Conservation (phyloP, 2,888 invertebrate genomes). For the Rotaria macrura region DNA sequence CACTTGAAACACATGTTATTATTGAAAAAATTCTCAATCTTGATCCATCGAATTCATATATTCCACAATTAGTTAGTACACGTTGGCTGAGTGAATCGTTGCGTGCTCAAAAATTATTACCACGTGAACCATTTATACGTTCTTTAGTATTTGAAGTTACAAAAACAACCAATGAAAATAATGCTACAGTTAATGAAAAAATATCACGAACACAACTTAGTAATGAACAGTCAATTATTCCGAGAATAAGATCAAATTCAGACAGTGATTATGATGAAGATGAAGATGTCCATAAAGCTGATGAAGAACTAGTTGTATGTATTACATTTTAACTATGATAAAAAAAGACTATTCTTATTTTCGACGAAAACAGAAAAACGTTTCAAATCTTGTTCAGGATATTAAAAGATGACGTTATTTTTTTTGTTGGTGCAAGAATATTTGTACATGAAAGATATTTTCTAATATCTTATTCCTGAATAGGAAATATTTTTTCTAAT, state of each 20-base stretch:
- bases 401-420: too few species aligned
- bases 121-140: not conserved
- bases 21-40: not conserved
- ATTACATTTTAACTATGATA: too few species aligned
- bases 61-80: not conserved
- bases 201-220: not conserved
- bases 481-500: too few species aligned
- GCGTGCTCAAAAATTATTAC: not conserved
- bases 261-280: not conserved
- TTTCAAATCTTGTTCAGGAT: too few species aligned
- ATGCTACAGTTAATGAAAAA: not conserved
- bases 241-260: not conserved
- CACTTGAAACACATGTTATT: not conserved
- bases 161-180: not conserved
- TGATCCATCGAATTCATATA: not conserved
- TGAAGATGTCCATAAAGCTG: not conserved
- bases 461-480: too few species aligned
- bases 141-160: not conserved
- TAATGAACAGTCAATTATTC: not conserved
- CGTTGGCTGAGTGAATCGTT: not conserved
- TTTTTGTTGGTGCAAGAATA: too few species aligned
- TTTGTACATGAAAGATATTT: too few species aligned
- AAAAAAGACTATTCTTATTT: too few species aligned
- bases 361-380: too few species aligned
- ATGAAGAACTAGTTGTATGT: not conserved